Evolutionary conservation across 1,140 invertebrate species (phyloP), one percentile per base, ranked within the genome.

Genomic region (Pseudomyrmex gracilis): DNA sequence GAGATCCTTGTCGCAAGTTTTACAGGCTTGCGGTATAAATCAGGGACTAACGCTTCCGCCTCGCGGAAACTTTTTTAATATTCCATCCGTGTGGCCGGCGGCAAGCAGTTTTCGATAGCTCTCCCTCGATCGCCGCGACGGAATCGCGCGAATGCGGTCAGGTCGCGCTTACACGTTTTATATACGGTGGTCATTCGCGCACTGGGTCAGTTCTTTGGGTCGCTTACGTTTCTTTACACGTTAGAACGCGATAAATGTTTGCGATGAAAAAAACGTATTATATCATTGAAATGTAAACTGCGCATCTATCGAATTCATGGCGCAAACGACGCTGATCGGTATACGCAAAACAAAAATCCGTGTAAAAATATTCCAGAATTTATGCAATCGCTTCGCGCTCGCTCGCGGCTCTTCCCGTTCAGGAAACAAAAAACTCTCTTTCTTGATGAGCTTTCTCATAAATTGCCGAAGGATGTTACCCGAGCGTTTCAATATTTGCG

Each of bases 41-140:
- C 76, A 49, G 53, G 7, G 34, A 15, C 51, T 58, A 68, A 47
- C 20, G 43, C 34, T 78, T 67, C 47, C 49, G 61, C 34, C 43
- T 68, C 51, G 66, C 22, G 22, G n/a, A 80, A 80, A 71, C 66
- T 80, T 80, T 80, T 49, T 68, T 80, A 71, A 82, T 73, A 82
- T 82, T 74, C 60, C 47, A 47, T 82, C 71, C 34, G 53, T 17
- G 71, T 47, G 17, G 34, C 24, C 15, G 47, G 22, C 45, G 57
- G 20, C 80, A 58, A 47, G 80, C 51, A 45, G 51, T 64, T 64
- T 22, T 64, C 57, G 68, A 71, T 78, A 55, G 64, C 12, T 20
- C 45, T 7, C 9, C 22, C 34, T 51, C 47, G 60, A 64, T 76
- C 66, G 66, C 15, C 60, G 60, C 60, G 60, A 63, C 60, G 61